Evolutionary conservation across 2,797 vertebrate species (phyloP), one percentile per base, ranked within the genome.

Genomic region (Enteromius thamalakanensis): DNA sequence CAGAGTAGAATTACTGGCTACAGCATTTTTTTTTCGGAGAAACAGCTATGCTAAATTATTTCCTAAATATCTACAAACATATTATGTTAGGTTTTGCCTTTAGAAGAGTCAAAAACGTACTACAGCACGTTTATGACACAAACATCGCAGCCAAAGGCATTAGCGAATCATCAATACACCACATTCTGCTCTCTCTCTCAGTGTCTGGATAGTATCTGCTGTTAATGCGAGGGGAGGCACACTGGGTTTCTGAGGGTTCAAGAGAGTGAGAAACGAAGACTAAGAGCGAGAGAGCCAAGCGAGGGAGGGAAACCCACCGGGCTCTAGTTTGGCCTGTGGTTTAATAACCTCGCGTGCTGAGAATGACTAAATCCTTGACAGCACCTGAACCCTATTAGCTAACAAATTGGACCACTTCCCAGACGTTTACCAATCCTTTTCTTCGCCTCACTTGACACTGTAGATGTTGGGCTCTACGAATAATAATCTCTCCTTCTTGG

Each of bases 301-400:
- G 26, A 60, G 55, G 21, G 47, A 65, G 60, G 74, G 60, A 62
- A 81, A 60, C 69, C 62, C 58, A 74, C 47, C 65, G 69, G 62
- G 51, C 60, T 79, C 78, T 79, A 62, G 51, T 83, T 86, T 81
- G 62, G 83, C 83, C 79, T 68, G 71, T 65, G 79, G 71, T 81
- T 87, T 87, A 85, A 85, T 80, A 82, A 75, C 86, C 84, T 86
- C 42, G 86, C 86, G 81, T 89, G 87, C 84, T 81, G 78, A 88
- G 67, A 29, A 69, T 77, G 80, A 76, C 83, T 84, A 76, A 58
- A 79, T 86, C 84, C 60, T 71, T 72, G 76, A 85, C 71, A 78
- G 81, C 88, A 89, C 88, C 88, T 88, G 88, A 88, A 87, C 84
- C 68, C 76, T 75, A 86, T 89, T 89, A 88, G 86, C 74, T 86